Evolutionary conservation across 2,888 invertebrate genomes (phyloP), one percentile per base, ranked within the genome.

Genomic region (Microctonus brassicae): DNA sequence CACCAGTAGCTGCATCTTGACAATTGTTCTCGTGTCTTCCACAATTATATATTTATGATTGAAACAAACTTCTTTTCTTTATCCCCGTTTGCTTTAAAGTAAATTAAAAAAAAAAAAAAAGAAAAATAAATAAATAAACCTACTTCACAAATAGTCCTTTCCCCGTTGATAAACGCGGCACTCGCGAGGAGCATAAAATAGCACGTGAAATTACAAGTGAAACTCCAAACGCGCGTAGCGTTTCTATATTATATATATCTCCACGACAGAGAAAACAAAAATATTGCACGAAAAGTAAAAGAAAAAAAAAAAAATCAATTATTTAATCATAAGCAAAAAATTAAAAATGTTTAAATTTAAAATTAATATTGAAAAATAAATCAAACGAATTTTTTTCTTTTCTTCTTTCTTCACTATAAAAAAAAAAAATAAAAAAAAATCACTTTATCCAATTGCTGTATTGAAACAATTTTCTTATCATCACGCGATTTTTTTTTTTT

Each of bases 1-100:
- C 61, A 76, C 70, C 66, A 82, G 73, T 72, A 84, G 77, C 47
- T 47, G 17, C 85, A 83, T 85, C 75, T 76, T 80, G 58, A 69
- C 71, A 42, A 42, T 70, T 34, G 22, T 69, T 58, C 33, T 69
- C 58, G 36, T 22, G 6, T 47, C 47, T 17, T 47, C 17, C 17
- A 47, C 47, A 47, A 47, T 17, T 47, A 58, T 53, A 52, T 63
- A 61, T n/a, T n/a, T 55, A 17, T 33, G 33, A 24, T 61, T 29
- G 9, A n/a, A 36, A 67, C 58, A 61, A 52, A 42, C 62, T 64
- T 63, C 17, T 17, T 20, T 29, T 39, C 24, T 67, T 26, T 17
- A 7, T 20, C 17, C 29, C n/a, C 22, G 33, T 47, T 17, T 60
- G 55, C 13, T 42, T 26, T 26, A 26, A 17, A 13, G 36, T 17